These are phyloP conservation scores for Brachionichthys hirsutus DNA, from an alignment of 2,113 vertebrate species.

Conservation along the genomic window DNA sequence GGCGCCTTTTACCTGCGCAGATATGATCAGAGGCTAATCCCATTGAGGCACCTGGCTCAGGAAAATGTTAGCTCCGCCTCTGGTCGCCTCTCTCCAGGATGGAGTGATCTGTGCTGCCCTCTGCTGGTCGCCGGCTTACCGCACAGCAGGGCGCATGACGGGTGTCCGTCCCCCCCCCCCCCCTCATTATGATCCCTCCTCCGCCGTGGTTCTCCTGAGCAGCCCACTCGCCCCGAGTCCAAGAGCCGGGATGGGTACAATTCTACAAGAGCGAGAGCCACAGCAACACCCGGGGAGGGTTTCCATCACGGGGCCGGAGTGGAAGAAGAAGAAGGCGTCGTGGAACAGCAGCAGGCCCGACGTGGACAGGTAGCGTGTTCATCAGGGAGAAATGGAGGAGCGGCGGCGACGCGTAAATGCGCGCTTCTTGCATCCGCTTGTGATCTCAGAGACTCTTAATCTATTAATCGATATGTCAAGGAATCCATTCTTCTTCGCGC, in stretches of 20 bases:
- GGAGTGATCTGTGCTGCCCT: constrained; percentile 5
- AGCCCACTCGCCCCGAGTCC: constrained; percentile 1
- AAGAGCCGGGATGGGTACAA: constrained; percentile 53
- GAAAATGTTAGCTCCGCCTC: too few species aligned
- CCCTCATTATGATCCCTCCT: constrained; percentile 1
- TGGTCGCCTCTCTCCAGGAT: too few species aligned
- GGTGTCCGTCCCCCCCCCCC: background rate
- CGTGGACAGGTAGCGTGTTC: constrained; percentile 22
- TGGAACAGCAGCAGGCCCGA: constrained; percentile 32
- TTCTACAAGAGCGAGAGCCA: constrained; percentile 51
- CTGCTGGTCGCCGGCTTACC: constrained; percentile 20
- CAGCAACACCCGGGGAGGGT: constrained; percentile 15
- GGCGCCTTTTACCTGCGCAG: too few species aligned
- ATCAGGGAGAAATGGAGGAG: too few species aligned
- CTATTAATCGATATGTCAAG: too few species aligned
- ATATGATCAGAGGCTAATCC: too few species aligned
- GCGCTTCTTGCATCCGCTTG: too few species aligned
- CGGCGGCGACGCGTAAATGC: background rate
- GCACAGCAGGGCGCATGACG: background rate
- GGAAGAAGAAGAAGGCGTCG: constrained; percentile 27
- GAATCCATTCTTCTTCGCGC: background rate
- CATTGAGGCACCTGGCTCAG: too few species aligned
- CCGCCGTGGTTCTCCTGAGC: background rate
- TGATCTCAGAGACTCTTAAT: too few species aligned
- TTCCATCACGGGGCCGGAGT: constrained; percentile 30